phyloP scores from a whole-genome alignment of 35 echinoderm and acorn worm genomes.

The Acanthaster planci region DNA sequence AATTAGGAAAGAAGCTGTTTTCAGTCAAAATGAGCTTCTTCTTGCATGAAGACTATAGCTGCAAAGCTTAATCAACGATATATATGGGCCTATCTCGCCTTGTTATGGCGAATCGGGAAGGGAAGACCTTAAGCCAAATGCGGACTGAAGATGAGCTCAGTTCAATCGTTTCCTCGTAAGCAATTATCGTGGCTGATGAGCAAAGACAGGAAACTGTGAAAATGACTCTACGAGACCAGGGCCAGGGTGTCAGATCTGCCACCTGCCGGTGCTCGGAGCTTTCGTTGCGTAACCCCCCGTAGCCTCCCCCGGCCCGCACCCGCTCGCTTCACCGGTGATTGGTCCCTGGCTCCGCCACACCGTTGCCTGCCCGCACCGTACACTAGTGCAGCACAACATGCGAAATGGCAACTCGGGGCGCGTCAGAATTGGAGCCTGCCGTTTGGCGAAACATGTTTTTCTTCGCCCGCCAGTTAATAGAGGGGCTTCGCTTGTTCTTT shows the following conservation, averaged over 20 bases:
- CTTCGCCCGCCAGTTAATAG: conserved; percentile 8
- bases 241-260: conserved; percentile 5
- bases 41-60: too few relatives aligned
- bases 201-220: conserved; percentile 31
- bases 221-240: conserved; percentile 4
- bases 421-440: conserved; percentile 40
- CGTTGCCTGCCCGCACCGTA: conserved; percentile 13
- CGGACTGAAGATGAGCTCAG: neutral
- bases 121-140: too few relatives aligned
- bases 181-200: conserved; percentile 33
- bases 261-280: neutral
- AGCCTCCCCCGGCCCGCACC: neutral
- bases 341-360: neutral
- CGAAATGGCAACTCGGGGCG: conserved; percentile 38
- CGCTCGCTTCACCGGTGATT: conserved; percentile 10
- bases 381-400: conserved; percentile 35
- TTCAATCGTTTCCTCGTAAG: conserved; percentile 19
- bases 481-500: conserved; percentile 25
- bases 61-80: too few relatives aligned
- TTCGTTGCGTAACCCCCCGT: conserved; percentile 18
- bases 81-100: too few relatives aligned
- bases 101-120: too few relatives aligned
- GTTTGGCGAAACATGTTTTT: conserved; percentile 39
- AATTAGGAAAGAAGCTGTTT: too few relatives aligned
- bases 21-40: too few relatives aligned